Percentiles rank a stretch among this genome's conserved stretches.
These are phyloP conservation scores for Heliconius cydno DNA, from an alignment of 2,888 invertebrate genomes.

Conservation along the genomic window DNA sequence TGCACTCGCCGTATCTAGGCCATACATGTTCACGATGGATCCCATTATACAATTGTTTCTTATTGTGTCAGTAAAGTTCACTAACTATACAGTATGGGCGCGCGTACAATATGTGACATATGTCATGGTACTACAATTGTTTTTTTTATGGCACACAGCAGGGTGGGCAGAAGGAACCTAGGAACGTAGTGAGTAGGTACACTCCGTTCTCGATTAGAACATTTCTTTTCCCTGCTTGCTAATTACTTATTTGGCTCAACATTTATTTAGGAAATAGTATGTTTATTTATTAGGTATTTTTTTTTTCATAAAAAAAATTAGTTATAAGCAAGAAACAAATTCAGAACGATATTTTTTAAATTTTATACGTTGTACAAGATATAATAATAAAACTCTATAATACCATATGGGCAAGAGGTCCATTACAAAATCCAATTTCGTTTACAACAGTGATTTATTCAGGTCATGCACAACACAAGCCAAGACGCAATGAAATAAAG, in stretches of 20 bases:
- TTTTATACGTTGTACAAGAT: neutral
- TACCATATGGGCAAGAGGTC: conserved; percentile 28
- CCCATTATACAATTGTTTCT: conserved; percentile 45
- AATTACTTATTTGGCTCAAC: no score
- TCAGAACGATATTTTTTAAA: neutral
- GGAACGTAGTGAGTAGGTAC: neutral
- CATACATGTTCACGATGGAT: conserved; percentile 45
- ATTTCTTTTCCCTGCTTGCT: neutral
- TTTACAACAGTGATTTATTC: conserved; percentile 46
- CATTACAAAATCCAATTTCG: conserved; percentile 44
- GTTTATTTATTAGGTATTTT: no score
- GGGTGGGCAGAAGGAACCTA: neutral
- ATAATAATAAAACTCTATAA: conserved; percentile 5
- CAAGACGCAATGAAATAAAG: conserved; percentile 47
- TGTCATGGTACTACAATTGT: neutral
- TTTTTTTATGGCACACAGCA: neutral
- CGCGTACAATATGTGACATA: neutral
- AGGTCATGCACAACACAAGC: conserved; percentile 32
- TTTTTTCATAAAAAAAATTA: no score
- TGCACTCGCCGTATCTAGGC: conserved; percentile 46
- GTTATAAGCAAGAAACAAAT: no score
- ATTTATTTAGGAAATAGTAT: no score
- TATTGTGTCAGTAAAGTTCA: conserved; percentile 36
- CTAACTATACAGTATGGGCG: neutral
- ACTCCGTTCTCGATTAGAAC: neutral